A percentile compares a stretch with the other conserved stretches of the same genome.
Conservation (phyloP, 2,888 invertebrate genomes). For the Tholera decimalis region DNA sequence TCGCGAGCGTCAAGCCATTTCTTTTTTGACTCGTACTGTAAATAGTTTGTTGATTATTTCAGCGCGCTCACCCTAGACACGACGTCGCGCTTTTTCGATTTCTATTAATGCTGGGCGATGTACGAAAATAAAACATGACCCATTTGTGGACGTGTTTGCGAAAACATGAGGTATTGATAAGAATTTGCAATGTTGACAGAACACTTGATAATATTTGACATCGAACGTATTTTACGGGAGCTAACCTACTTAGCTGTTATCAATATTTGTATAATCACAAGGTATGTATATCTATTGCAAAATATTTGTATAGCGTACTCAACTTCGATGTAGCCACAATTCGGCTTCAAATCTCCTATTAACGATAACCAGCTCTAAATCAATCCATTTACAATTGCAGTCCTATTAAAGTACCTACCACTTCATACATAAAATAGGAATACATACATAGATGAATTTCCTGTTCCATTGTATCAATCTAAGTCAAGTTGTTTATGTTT, state of each 20-base stretch:
- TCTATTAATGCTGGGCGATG: conserved; percentile 70
- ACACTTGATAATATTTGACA: conserved; percentile 89
- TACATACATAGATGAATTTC: conserved; percentile 44
- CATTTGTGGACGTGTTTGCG: conserved; percentile 81
- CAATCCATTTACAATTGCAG: conserved; percentile 41
- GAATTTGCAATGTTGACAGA: conserved; percentile 85
- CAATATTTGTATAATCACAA: conserved; percentile 85
- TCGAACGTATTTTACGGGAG: conserved; percentile 83
- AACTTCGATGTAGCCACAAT: conserved; percentile 41
- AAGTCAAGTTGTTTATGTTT: conserved; percentile 54
- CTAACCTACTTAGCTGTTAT: conserved; percentile 88
- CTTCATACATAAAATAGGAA: conserved; percentile 34
- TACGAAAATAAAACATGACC: conserved; percentile 84
- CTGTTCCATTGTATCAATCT: conserved; percentile 56
- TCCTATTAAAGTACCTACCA: too few species aligned
- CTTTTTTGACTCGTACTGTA: conserved; percentile 76
- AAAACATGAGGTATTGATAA: conserved; percentile 84
- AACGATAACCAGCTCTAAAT: conserved; percentile 37
- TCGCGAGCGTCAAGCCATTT: conserved; percentile 82
- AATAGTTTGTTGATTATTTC: conserved; percentile 77
- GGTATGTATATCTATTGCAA: conserved; percentile 75
- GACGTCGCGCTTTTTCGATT: conserved; percentile 74
- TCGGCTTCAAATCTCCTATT: conserved; percentile 42
- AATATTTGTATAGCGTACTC: conserved; percentile 72
- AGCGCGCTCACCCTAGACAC: conserved; percentile 75